phyloP scores from a whole-genome alignment of 35 echinoderm and acorn worm species.

The Diadema setosum region DNA sequence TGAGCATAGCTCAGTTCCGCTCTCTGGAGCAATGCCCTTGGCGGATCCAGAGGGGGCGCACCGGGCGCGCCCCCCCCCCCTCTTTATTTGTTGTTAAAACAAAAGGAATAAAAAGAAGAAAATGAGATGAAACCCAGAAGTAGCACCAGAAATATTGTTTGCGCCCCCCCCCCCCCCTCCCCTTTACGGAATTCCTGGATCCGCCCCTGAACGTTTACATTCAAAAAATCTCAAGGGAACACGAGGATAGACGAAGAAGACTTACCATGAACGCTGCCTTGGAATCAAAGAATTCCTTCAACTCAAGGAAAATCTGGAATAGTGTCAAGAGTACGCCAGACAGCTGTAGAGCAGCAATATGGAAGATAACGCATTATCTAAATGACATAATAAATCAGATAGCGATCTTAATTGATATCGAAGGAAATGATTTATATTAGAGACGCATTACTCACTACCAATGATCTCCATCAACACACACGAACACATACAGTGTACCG shows the following conservation, averaged over 20 bases:
- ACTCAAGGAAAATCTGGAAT: constrained; percentile 55
- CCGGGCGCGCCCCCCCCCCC: not conserved
- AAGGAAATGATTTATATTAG: no score
- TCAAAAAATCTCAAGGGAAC: not conserved
- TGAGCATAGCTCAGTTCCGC: not conserved
- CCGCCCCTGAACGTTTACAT: not conserved
- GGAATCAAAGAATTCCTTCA: constrained; percentile 68
- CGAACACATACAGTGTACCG: no score
- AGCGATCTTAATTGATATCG: no score
- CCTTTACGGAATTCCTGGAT: not conserved
- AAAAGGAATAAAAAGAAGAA: not conserved
- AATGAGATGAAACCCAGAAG: not conserved
- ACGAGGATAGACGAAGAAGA: not conserved
- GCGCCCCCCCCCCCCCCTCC: not conserved
- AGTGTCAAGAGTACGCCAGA: constrained; percentile 41
- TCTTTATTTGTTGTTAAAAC: not conserved
- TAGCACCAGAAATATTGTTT: not conserved
- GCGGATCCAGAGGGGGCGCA: not conserved
- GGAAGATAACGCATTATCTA: no score
- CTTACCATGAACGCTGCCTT: constrained; percentile 81
- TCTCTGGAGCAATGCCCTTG: not conserved
- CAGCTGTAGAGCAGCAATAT: constrained; percentile 17
- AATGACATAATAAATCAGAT: no score
- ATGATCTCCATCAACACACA: no score
- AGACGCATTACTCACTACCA: no score